Evolutionary conservation across 2,888 invertebrate species (phyloP).

Genomic region (Smittia sp.): DNA sequence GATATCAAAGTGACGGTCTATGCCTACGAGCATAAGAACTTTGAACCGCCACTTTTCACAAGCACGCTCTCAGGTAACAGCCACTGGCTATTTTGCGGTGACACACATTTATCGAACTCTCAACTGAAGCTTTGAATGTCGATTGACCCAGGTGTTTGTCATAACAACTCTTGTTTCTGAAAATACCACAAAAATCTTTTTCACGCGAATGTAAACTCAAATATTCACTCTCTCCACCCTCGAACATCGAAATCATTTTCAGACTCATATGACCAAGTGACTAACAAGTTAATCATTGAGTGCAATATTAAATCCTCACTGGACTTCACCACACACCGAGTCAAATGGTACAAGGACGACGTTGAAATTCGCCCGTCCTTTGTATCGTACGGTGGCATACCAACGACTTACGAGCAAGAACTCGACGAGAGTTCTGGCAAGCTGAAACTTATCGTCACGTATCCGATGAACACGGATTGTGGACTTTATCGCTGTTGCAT

Average conservation of each 20-base stretch:
- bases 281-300: slow-evolving; percentile 37
- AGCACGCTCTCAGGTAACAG: slow-evolving; percentile 34
- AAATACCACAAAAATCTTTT: not conserved
- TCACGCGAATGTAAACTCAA: not conserved
- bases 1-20: slow-evolving; percentile 34
- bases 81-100: not conserved
- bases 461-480: slow-evolving; percentile 32
- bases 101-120: no score
- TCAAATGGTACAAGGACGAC: slow-evolving; percentile 39
- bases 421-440: slow-evolving; percentile 21
- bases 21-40: slow-evolving; percentile 31
- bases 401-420: slow-evolving; percentile 33
- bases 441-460: slow-evolving; percentile 23
- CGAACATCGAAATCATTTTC: not conserved
- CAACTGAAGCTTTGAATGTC: no score
- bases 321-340: slow-evolving; percentile 20
- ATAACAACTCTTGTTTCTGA: not conserved
- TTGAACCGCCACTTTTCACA: slow-evolving; percentile 32
- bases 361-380: slow-evolving; percentile 28
- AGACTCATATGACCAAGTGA: slow-evolving; percentile 34
- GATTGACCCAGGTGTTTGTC: not conserved
- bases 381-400: slow-evolving; percentile 25
- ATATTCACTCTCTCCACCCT: not conserved
- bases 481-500: slow-evolving; percentile 30
- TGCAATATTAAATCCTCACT: slow-evolving; percentile 32